phyloP scores from a whole-genome alignment of 2,888 invertebrate genomes.

The Drosophila fulvimacula region DNA sequence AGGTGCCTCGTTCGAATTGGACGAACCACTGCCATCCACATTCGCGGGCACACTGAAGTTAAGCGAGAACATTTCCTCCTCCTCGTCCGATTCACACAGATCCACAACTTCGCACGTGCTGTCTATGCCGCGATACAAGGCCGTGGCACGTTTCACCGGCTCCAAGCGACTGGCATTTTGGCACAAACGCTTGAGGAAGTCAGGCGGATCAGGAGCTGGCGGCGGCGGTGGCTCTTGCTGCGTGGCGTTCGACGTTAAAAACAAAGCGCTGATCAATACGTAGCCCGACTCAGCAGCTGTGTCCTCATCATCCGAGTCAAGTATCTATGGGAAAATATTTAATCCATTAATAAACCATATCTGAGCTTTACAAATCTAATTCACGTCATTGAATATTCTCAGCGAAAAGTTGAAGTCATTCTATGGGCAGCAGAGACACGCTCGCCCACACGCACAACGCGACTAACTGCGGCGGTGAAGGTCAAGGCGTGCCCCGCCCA shows the following conservation, averaged over 20 bases:
- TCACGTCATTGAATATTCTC: conserved; percentile 20
- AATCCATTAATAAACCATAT: not conserved
- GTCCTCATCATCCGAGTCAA: conserved; percentile 71
- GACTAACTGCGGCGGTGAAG: conserved; percentile 72
- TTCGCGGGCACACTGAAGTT: conserved; percentile 69
- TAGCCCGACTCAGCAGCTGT: conserved; percentile 18
- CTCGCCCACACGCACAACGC: conserved; percentile 43
- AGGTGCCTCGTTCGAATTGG: conserved; percentile 50
- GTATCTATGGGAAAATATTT: conserved; percentile 34
- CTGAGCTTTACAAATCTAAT: not conserved
- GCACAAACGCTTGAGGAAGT: conserved; percentile 54
- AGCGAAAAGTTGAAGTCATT: conserved; percentile 68
- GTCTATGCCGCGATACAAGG: conserved; percentile 67
- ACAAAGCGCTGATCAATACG: conserved; percentile 26
- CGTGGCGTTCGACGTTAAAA: conserved; percentile 13
- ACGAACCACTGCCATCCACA: conserved; percentile 51
- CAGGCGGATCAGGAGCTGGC: conserved; percentile 58
- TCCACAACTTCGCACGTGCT: conserved; percentile 60
- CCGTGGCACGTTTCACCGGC: conserved; percentile 65
- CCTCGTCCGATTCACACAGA: conserved; percentile 67
- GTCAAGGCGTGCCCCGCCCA: conserved; percentile 13
- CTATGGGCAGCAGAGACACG: conserved; percentile 32
- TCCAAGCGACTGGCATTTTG: conserved; percentile 61
- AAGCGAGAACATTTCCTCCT: conserved; percentile 70
- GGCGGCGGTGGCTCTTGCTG: conserved; percentile 16